Evolutionary conservation across 1,140 invertebrate species (phyloP).

Genomic region (Scaptomyza pallida): DNA sequence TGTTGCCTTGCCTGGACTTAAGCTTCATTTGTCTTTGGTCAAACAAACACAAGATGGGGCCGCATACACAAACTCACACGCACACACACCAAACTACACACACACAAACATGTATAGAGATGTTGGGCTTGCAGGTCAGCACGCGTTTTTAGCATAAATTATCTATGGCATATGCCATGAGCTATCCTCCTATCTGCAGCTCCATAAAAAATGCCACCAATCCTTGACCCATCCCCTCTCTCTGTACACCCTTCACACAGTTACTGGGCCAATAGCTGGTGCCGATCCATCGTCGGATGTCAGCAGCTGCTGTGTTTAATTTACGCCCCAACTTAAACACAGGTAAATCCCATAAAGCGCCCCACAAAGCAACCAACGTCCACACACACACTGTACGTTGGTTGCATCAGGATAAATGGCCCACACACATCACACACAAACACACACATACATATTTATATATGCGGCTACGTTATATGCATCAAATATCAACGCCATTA

Average conservation of each 20-base stretch:
- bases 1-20: constrained; percentile 32
- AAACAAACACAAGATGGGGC: constrained; percentile 25
- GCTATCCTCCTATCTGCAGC: constrained; percentile 26
- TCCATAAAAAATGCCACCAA: constrained; percentile 55
- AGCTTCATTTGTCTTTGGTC: constrained; percentile 49
- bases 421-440: constrained; percentile 13
- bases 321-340: constrained; percentile 61
- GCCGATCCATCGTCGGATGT: constrained; percentile 69
- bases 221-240: not conserved
- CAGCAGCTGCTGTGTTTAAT: constrained; percentile 77
- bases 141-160: constrained; percentile 78
- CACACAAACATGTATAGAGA: not conserved
- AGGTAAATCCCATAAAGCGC: constrained; percentile 74
- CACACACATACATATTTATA: constrained; percentile 24
- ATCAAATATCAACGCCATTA: constrained; percentile 74
- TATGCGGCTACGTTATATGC: constrained; percentile 43
- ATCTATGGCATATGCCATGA: constrained; percentile 55
- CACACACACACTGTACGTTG: constrained; percentile 41
- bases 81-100: not conserved
- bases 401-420: constrained; percentile 67
- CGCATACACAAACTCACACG: not conserved
- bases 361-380: constrained; percentile 57
- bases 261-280: constrained; percentile 11
- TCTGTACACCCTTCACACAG: not conserved
- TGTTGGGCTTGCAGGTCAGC: constrained; percentile 36